Evolutionary conservation across 2,113 vertebrate genomes (phyloP).

Genomic region (Erythrocercus mccallii): DNA sequence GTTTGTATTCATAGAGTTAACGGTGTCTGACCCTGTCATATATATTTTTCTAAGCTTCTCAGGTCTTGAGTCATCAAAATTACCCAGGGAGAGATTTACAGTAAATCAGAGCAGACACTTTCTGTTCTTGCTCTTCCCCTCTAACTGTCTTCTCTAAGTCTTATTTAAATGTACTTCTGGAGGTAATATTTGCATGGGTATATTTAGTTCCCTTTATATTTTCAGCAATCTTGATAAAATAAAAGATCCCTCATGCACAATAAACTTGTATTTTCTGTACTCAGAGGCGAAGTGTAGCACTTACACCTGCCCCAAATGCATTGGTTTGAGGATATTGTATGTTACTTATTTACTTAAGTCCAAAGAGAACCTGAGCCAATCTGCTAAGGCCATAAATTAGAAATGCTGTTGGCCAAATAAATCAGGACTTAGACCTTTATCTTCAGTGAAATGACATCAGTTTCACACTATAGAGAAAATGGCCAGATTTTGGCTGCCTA

Average conservation of each 20-base stretch:
- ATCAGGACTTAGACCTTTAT: not conserved
- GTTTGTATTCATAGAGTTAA: conserved; percentile 29
- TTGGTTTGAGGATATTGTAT: not conserved
- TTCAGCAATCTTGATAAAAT: conserved; percentile 19
- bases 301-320: not conserved
- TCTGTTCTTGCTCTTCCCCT: not conserved
- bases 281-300: not conserved
- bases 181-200: not conserved
- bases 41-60: conserved; percentile 28
- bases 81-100: not conserved
- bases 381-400: not conserved
- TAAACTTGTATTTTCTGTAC: not conserved
- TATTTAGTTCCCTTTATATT: conserved; percentile 16
- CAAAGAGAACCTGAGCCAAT: not conserved
- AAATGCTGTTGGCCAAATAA: not conserved
- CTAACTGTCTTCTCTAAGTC: not conserved
- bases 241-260: not conserved
- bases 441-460: not conserved
- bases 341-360: not conserved
- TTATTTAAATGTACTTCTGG: not conserved
- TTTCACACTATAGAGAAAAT: not conserved
- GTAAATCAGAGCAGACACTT: conserved; percentile 23
- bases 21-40: not conserved
- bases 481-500: not conserved
- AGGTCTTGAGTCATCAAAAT: conserved; percentile 36